Conservation (phyloP, 2,113 vertebrate genomes). For the Notiomystis cincta region DNA sequence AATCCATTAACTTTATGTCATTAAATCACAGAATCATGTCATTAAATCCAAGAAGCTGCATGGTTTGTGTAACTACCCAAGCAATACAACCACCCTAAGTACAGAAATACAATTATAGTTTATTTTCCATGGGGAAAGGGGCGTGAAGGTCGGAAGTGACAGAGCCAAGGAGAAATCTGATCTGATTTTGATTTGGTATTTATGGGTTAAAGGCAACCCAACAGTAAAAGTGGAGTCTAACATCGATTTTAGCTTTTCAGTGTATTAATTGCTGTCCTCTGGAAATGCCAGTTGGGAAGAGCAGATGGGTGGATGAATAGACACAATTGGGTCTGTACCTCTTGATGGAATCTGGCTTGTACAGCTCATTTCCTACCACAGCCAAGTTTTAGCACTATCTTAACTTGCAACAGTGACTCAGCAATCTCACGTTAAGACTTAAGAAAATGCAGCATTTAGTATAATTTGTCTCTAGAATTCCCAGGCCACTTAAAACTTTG, state of each 20-base stretch:
- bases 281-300: not conserved
- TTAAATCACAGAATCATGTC: not conserved
- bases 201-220: not conserved
- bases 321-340: not conserved
- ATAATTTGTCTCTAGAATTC: not conserved
- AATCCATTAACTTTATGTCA: not conserved
- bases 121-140: not conserved
- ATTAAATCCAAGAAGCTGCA: not conserved
- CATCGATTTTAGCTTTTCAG: not conserved
- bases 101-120: not conserved
- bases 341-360: not conserved
- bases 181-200: not conserved
- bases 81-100: not conserved
- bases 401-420: constrained; percentile 9
- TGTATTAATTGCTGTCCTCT: not conserved
- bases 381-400: not conserved
- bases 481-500: not conserved
- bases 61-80: not conserved
- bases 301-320: not conserved
- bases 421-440: not conserved
- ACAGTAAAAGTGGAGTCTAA: not conserved
- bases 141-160: not conserved
- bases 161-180: not conserved
- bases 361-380: not conserved
- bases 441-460: not conserved